Evolutionary conservation across 2,797 vertebrate genomes (phyloP).

Genomic region (Falco novaeseelandiae): DNA sequence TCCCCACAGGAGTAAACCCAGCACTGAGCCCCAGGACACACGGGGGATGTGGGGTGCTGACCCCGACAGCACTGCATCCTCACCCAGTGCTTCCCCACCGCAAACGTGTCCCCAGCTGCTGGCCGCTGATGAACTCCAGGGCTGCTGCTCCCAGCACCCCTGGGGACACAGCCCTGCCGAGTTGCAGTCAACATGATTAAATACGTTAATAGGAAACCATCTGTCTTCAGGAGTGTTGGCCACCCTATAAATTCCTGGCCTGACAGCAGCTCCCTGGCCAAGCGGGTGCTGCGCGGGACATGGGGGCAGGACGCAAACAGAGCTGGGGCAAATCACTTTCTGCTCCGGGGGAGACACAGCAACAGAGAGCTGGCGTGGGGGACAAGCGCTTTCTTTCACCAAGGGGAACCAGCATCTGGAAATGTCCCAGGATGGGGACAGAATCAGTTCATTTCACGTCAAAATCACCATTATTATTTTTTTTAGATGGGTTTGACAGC

Average conservation of each 20-base stretch:
- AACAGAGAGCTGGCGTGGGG: background rate
- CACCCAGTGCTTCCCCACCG: background rate
- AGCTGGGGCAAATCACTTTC: background rate
- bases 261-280: background rate
- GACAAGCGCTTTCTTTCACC: background rate
- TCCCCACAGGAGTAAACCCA: background rate
- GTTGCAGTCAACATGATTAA: background rate
- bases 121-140: background rate
- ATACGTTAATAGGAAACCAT: background rate
- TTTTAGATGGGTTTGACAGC: background rate
- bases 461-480: background rate
- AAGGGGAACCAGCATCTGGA: background rate
- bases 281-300: rapidly evolving
- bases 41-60: rapidly evolving
- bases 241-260: background rate
- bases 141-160: background rate
- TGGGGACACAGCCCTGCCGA: background rate
- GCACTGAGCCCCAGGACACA: background rate
- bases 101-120: background rate
- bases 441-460: background rate
- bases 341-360: rapidly evolving
- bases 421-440: background rate
- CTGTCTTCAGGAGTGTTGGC: background rate
- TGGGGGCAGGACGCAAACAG: background rate
- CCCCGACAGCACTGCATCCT: background rate